Conservation (phyloP, 2,888 invertebrate species). For the Xestia c-nigrum region DNA sequence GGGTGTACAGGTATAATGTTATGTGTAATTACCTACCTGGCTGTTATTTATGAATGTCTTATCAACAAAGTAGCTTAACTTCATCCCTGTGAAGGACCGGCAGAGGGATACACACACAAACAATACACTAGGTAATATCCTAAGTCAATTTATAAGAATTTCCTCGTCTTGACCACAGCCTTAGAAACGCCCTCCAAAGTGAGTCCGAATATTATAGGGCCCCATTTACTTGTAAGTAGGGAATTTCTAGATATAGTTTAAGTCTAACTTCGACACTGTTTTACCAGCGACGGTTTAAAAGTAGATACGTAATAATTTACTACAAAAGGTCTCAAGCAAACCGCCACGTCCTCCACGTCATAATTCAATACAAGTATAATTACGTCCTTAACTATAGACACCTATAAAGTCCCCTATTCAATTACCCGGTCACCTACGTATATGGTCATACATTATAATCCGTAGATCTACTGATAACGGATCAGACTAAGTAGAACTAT, state of each 20-base stretch:
- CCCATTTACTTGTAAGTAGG: not conserved
- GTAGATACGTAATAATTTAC: not conserved
- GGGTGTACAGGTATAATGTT: no score
- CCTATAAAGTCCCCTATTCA: conserved; percentile 15
- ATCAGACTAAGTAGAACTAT: conserved; percentile 20
- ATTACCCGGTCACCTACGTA: conserved; percentile 8
- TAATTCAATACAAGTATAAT: not conserved
- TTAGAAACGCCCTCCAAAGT: not conserved
- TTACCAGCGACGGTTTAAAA: not conserved
- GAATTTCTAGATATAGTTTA: not conserved
- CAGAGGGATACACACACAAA: not conserved
- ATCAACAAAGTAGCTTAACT: not conserved
- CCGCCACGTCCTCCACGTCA: no score
- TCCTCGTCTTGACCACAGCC: not conserved
- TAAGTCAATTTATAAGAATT: not conserved
- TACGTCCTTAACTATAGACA: conserved; percentile 1
- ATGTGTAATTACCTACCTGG: no score
- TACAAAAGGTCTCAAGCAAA: not conserved
- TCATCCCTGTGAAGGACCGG: not conserved
- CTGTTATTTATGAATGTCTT: not conserved
- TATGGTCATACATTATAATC: conserved; percentile 21
- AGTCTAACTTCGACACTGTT: not conserved
- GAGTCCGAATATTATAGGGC: not conserved
- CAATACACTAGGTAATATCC: not conserved
- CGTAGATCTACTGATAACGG: conserved; percentile 32